Base-by-base conservation (phyloP, 2,888 invertebrate genomes). In the Nomada flava region DNA sequence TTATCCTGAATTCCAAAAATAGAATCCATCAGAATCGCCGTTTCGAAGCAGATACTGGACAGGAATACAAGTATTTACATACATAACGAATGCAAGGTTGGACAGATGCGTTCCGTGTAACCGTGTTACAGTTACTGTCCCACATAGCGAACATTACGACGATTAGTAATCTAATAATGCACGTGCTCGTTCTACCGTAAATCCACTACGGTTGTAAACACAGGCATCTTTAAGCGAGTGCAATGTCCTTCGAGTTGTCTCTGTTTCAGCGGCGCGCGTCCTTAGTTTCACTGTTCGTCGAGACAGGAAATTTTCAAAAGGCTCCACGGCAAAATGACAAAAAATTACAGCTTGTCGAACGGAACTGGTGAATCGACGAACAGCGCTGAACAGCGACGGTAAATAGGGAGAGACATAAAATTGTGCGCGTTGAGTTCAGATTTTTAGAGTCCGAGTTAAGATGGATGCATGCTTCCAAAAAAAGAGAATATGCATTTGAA, bases 171-270 rank as follows among this genome's bases (percentile, higher is more conserved):
- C 67, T 75, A 74, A 71, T 53, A 75, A 67, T 42, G 79, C 55
- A 67, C 42, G 57, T 82, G 79, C 53, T 79, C 75, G 70, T 79
- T 79, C 79, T 79, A 82, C 62, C 79, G 82, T 79, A 59, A 79
- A 82, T 78, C 65, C 78, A 78, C 65, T 57, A 44, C 63, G 53
- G 52, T 67, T 23, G 67, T 62, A 79, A 74, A 75, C 60, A 63
- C 55, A 75, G 60, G 55, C 69, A 64, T 74, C 69, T 59, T 64
- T 57, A 13, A 4, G 10, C 60, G 63, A 82, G 74, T 67, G 64
- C 79, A 65, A 78, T 47, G 81, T 81, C 81, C 81, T 78, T 74
- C 78, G 74, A 13, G 55, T 68, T 26, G 55, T 67, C 62, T 55
- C 36, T 36, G 71, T 80, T 50, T 59, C 68, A 73, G 18, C 53